Percentiles rank a stretch among this genome's conserved stretches.
These are phyloP conservation scores for Garrulus glandarius DNA, from an alignment of 2,797 vertebrate species.

Conservation along the genomic window DNA sequence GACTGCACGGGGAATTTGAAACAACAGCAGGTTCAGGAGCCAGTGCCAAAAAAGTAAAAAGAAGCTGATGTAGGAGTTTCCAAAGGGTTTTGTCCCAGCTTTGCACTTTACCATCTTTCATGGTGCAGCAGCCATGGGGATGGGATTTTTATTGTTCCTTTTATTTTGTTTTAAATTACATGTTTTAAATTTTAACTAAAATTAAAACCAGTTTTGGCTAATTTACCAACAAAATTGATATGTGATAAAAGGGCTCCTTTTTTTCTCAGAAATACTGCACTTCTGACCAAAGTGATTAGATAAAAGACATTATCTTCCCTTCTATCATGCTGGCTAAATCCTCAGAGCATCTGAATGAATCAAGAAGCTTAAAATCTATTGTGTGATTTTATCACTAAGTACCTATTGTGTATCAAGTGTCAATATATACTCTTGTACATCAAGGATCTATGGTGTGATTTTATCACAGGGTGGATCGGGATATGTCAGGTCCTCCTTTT, in stretches of 20 bases:
- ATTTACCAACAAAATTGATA: background rate
- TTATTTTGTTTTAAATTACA: background rate
- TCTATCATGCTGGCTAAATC: background rate
- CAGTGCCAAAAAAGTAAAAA: background rate
- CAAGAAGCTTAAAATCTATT: background rate
- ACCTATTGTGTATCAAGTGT: background rate
- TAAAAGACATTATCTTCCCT: background rate
- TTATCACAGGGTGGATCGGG: rapidly evolving
- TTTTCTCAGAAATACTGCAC: background rate
- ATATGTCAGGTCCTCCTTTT: background rate
- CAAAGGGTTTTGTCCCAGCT: background rate
- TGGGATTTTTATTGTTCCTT: no score
- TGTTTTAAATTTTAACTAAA: background rate
- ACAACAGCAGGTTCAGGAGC: background rate
- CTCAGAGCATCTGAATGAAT: background rate
- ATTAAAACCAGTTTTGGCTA: background rate
- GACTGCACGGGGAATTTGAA: slow-evolving; percentile 35
- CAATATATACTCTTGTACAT: background rate
- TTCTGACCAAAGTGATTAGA: background rate
- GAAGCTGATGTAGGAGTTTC: background rate
- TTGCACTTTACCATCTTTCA: background rate
- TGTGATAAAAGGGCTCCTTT: background rate
- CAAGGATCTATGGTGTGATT: background rate
- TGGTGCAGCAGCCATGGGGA: background rate
- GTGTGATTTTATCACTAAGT: background rate